Percentiles rank a stretch among this genome's conserved stretches.
Evolutionary conservation across 2,797 vertebrate species (phyloP).

Genomic region (Catamblyrhynchus diadema): DNA sequence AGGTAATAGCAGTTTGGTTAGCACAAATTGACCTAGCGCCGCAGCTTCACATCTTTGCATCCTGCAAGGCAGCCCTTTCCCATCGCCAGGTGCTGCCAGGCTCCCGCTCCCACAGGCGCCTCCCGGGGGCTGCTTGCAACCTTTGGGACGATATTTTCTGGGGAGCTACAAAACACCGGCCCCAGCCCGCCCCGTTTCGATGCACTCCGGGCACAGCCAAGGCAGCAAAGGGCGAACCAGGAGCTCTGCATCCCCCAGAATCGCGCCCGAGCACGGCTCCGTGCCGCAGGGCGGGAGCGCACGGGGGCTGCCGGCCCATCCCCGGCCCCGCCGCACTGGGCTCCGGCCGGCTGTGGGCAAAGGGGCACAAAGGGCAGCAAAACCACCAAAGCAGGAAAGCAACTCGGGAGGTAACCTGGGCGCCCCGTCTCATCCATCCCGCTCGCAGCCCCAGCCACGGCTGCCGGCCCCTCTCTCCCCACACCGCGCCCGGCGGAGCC

Average conservation of each 20-base stretch:
- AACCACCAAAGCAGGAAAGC: not conserved
- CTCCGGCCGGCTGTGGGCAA: not conserved
- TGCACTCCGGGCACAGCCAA: not conserved
- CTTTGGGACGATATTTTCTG: not conserved
- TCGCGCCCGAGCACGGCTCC: not conserved
- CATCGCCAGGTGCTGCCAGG: not conserved
- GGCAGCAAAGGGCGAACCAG: not conserved
- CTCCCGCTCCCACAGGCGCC: not conserved
- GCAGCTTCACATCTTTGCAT: not conserved
- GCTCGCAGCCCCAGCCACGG: not conserved
- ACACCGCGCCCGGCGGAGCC: not conserved
- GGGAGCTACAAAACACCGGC: not conserved
- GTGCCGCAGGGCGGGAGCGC: not conserved
- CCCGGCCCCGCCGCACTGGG: not conserved
- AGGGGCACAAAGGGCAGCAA: not conserved
- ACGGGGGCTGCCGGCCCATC: not conserved
- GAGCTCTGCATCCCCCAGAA: not conserved
- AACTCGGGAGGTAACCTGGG: not conserved
- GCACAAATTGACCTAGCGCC: not conserved
- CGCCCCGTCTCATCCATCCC: not conserved
- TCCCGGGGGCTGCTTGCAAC: fast-evolving
- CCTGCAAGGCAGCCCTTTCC: not conserved
- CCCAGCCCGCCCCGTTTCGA: fast-evolving
- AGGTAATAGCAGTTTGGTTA: not conserved
- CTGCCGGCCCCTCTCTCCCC: not conserved